phyloP scores from a whole-genome alignment of 1,140 invertebrate genomes.

The Ostrea edulis region DNA sequence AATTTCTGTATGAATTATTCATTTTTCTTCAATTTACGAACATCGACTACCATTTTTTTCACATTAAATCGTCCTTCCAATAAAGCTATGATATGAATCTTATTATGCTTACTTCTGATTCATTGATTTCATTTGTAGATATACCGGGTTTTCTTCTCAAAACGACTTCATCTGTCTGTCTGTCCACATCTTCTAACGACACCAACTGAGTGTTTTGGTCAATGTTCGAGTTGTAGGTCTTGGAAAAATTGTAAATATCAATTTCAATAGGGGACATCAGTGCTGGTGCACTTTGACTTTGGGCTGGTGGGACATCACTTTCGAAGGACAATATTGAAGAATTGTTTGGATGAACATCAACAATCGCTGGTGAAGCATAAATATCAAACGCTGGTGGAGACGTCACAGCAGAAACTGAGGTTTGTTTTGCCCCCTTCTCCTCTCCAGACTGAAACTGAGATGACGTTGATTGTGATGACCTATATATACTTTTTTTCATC shows the following conservation, averaged over 20 bases:
- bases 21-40: no score
- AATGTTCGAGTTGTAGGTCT: not conserved
- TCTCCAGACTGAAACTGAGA: not conserved
- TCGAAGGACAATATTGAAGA: not conserved
- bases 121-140: not conserved
- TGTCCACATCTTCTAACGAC: not conserved
- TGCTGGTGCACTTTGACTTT: not conserved
- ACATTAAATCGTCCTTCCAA: no score
- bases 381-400: not conserved
- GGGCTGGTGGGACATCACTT: not conserved
- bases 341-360: not conserved
- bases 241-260: not conserved
- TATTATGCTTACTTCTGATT: not conserved
- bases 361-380: not conserved
- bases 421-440: not conserved
- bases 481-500: not conserved
- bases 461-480: not conserved
- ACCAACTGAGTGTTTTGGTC: not conserved
- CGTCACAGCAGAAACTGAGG: not conserved
- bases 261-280: slow-evolving; percentile 1
- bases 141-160: not conserved
- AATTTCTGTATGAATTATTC: no score
- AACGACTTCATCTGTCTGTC: not conserved
- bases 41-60: no score
- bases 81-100: not conserved